Base-by-base conservation (phyloP, 2,797 vertebrate species). In the Xiphophorus birchmanni region DNA sequence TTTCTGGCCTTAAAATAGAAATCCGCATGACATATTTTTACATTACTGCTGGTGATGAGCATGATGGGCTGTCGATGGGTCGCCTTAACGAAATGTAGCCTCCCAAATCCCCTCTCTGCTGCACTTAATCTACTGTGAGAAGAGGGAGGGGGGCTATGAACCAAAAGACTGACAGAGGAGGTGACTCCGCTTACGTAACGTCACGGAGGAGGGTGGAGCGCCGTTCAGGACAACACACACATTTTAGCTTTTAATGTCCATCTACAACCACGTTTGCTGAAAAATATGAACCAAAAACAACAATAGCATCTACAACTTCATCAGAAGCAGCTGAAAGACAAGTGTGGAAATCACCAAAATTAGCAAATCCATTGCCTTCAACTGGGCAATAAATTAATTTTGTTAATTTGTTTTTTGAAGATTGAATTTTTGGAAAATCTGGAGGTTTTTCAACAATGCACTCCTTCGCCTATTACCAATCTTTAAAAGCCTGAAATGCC, bases 81-180 rank as follows among this genome's bases (percentile, higher is more conserved):
- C 79, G 84, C 86, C 84, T 89, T 76, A 77, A 79, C 74, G 4
- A 76, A 82, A 79, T 73, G 74, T 67, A 84, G 76, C 82, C 3
- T 83, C 82, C 75, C 82, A 92, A 91, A 92, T 91, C 88, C 91
- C 88, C 88, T 88, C 83, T 92, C 84, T 90, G 88, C 89, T 74
- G 77, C 81, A 69, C 84, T 74, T 91, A 84, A 90, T 90, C 83
- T 86, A 85, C 82, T 72, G 80, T 76, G 78, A 80, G 86, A 23
- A 44, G 72, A 26, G 82, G 77, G 84, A 12, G 80, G 50, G 75
- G 58, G 37, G 81, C 74, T 76, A 76, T 67, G 67, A 40, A 69
- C 75, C 60, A 32, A 45, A 74, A 83, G 77, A 82, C 42, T 35
- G 32, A 47, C 29, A 32, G 35, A 78, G 26, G 69, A 82, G 67